Evolutionary conservation across 2,888 invertebrate genomes (phyloP), one percentile per base, ranked within the genome.

Genomic region (Tetanocera ferruginea): DNA sequence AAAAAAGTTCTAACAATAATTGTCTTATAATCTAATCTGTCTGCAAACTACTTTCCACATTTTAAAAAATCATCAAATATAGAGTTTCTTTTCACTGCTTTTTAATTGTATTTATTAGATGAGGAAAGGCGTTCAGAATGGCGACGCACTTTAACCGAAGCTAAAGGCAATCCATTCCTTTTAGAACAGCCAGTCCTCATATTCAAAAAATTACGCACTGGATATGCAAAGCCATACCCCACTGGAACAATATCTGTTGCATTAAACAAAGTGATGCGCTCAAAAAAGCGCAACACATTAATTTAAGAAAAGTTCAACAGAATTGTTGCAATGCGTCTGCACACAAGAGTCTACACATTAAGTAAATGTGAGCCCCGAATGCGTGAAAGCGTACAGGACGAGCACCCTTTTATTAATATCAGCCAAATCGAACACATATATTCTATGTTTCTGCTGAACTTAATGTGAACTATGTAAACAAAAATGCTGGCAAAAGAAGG

Each of bases 151-250:
- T 25, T 55, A 57, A 17, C 37, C 75, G 8, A 2, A 19, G 37
- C 55, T 8, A 51, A 72, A 80, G 76, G 81, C 82, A 80, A 83
- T 83, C 55, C 80, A 77, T 72, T 60, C 76, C 64, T 23, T 2
- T 72, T 25, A 64, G 82, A 80, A 79, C 81, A 76, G 49, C 55
- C 34, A 76, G 71, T 71, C 80, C 72, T 79, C 81, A 78, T 77
- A 79, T 77, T 75, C 69, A 83, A 88, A 88, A 88, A 88, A 88
- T 88, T 87, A 85, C 78, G 87, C 84, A 86, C 89, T 88, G 88
- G 88, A 89, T 88, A 89, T 88, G 89, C 87, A 89, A 89, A 88
- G 87, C 89, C 88, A 89, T 89, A 88, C 89, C 88, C 88, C 88
- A 88, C 88, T 86, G 87, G 80, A 85, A 82, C 78, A 79, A 79